phyloP scores from a whole-genome alignment of 2,888 invertebrate species.

The Sinodicranocentrus sp. region DNA sequence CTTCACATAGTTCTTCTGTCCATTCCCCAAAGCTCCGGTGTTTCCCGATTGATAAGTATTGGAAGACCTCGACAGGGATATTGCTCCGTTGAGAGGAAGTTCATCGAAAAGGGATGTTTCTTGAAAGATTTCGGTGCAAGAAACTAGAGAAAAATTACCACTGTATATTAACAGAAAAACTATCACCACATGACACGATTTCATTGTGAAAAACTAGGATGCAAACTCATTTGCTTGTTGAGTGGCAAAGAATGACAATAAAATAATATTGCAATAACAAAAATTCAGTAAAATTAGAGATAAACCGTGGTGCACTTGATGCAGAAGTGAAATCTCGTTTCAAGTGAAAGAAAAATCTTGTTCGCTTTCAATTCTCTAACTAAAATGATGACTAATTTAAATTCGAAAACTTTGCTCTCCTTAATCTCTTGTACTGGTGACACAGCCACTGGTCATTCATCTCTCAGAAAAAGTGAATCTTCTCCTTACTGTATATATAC shows the following conservation, averaged over 20 bases:
- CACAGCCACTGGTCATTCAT: constrained; percentile 8
- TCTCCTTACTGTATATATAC: constrained; percentile 14
- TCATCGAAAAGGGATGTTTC: constrained; percentile 72
- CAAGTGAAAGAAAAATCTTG: neutral
- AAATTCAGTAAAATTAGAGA: too few relatives aligned
- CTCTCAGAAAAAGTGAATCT: constrained; percentile 35
- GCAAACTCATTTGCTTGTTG: too few relatives aligned
- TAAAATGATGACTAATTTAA: too few relatives aligned
- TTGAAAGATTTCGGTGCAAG: too few relatives aligned
- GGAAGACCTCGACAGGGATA: neutral
- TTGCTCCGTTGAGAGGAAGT: constrained; percentile 73
- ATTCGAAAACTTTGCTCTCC: too few relatives aligned
- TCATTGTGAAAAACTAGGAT: too few relatives aligned
- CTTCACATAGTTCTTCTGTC: neutral
- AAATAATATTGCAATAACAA: too few relatives aligned
- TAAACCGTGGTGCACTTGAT: neutral
- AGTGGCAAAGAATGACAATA: too few relatives aligned
- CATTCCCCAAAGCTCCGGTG: neutral
- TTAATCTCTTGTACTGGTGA: neutral
- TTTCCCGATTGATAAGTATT: neutral
- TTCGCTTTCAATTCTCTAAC: neutral
- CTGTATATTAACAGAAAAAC: too few relatives aligned
- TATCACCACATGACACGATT: too few relatives aligned
- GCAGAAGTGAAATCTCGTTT: neutral
- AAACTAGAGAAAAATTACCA: too few relatives aligned